These are phyloP conservation scores for Hypothenemus hampei DNA, from an alignment of 1,140 invertebrate genomes.

Conservation along the genomic window DNA sequence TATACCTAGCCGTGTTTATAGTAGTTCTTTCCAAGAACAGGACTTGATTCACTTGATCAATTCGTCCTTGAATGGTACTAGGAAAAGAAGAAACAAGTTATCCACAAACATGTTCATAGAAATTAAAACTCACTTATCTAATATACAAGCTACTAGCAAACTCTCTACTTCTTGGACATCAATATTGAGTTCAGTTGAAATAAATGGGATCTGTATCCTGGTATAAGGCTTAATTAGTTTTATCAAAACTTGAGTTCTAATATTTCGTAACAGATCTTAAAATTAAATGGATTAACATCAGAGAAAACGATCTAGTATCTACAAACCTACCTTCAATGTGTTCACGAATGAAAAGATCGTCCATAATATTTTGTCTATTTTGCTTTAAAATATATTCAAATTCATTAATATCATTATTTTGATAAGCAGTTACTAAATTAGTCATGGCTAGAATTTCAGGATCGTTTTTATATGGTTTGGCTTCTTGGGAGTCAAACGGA, in stretches of 20 bases:
- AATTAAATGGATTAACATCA: constrained; percentile 19
- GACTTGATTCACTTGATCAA: constrained; percentile 96
- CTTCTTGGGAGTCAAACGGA: constrained; percentile 99
- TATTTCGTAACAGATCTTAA: constrained; percentile 90
- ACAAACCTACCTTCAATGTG: constrained; percentile 80
- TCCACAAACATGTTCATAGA: not conserved
- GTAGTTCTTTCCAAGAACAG: constrained; percentile 81
- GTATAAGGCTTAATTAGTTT: constrained; percentile 98
- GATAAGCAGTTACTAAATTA: constrained; percentile 96
- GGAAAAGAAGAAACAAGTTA: constrained; percentile 26
- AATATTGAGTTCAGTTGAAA: constrained; percentile 96
- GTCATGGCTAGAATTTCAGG: constrained; percentile 99
- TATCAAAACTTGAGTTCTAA: constrained; percentile 96
- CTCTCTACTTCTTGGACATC: constrained; percentile 94
- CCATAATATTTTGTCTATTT: constrained; percentile 97
- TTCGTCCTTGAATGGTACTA: constrained; percentile 87
- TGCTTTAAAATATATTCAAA: constrained; percentile 96
- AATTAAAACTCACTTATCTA: constrained; percentile 73
- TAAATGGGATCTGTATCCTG: constrained; percentile 96
- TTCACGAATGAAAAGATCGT: constrained; percentile 98
- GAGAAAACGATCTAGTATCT: constrained; percentile 21
- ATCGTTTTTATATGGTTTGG: constrained; percentile 99
- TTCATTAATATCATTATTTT: constrained; percentile 98
- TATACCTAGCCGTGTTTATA: constrained; percentile 62
- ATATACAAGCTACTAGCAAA: constrained; percentile 96